A percentile compares a stretch with the other conserved stretches of the same genome.
Evolutionary conservation across 2,888 invertebrate genomes (phyloP).

Genomic region (Nyleta sp.): DNA sequence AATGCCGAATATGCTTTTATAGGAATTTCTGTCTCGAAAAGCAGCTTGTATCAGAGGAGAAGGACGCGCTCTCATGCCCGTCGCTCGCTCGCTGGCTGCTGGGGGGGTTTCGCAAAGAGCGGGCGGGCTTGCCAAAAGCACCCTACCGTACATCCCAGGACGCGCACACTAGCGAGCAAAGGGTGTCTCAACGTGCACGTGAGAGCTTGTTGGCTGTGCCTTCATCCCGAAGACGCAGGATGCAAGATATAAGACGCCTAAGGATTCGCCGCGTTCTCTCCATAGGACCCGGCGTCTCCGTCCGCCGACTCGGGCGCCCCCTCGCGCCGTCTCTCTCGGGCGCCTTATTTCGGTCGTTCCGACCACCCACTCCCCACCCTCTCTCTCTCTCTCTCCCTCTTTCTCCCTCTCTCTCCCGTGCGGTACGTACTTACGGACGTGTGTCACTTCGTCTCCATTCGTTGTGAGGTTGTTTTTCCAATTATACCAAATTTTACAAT

Average conservation of each 20-base stretch:
- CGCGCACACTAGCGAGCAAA: slow-evolving; percentile 71
- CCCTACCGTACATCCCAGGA: slow-evolving; percentile 76
- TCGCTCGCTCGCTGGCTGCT: slow-evolving; percentile 70
- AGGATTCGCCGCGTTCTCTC: slow-evolving; percentile 71
- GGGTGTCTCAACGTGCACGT: slow-evolving; percentile 75
- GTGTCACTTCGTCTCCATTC: too few species aligned
- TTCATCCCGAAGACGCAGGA: slow-evolving; percentile 76
- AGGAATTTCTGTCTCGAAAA: slow-evolving; percentile 64
- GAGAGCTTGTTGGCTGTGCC: slow-evolving; percentile 77
- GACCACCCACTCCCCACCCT: too few species aligned
- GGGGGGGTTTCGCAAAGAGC: slow-evolving; percentile 74
- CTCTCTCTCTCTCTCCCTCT: too few species aligned
- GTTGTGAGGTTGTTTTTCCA: too few species aligned
- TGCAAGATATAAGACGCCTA: slow-evolving; percentile 79
- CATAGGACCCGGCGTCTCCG: slow-evolving; percentile 13
- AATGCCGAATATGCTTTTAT: slow-evolving; percentile 62
- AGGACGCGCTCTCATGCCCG: slow-evolving; percentile 71
- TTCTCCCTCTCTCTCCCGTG: too few species aligned
- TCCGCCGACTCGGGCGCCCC: neutral
- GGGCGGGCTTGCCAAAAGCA: slow-evolving; percentile 80
- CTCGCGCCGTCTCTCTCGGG: slow-evolving; percentile 35
- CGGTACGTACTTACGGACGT: too few species aligned
- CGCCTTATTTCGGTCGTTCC: slow-evolving; percentile 60
- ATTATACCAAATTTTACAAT: too few species aligned
- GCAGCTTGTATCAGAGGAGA: slow-evolving; percentile 70